Conservation (phyloP, 2,113 vertebrate species). For the Platysteira castanea region DNA sequence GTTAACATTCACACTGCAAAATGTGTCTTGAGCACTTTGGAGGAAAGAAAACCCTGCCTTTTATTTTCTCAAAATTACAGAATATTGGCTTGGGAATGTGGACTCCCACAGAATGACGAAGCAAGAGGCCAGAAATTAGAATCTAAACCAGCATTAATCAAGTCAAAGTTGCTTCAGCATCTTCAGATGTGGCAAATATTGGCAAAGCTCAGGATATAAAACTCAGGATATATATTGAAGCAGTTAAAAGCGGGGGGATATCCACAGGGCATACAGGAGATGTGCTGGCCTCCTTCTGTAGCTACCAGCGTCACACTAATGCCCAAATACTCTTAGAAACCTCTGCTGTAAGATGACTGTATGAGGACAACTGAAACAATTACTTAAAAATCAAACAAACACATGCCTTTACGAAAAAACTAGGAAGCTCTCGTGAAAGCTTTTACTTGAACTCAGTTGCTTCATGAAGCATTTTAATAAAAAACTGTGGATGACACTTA, state of each 20-base stretch:
- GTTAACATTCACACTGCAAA: neutral
- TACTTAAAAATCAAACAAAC: neutral
- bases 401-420: neutral
- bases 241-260: too few relatives aligned
- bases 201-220: neutral
- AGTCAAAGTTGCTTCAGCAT: neutral
- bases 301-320: neutral
- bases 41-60: neutral
- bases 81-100: neutral
- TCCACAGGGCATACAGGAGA: neutral
- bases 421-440: neutral
- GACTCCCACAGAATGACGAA: neutral
- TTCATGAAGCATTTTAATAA: neutral
- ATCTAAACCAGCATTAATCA: neutral
- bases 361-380: neutral
- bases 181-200: neutral
- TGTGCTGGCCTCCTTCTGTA: neutral
- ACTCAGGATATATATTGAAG: too few relatives aligned
- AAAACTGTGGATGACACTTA: neutral
- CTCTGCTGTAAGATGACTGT: neutral
- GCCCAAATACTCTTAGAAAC: neutral
- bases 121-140: neutral
- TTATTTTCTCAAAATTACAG: neutral
- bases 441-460: neutral
- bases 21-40: neutral